Evolutionary conservation across 2,113 vertebrate genomes (phyloP).

Genomic region (Chrysochloris asiatica): DNA sequence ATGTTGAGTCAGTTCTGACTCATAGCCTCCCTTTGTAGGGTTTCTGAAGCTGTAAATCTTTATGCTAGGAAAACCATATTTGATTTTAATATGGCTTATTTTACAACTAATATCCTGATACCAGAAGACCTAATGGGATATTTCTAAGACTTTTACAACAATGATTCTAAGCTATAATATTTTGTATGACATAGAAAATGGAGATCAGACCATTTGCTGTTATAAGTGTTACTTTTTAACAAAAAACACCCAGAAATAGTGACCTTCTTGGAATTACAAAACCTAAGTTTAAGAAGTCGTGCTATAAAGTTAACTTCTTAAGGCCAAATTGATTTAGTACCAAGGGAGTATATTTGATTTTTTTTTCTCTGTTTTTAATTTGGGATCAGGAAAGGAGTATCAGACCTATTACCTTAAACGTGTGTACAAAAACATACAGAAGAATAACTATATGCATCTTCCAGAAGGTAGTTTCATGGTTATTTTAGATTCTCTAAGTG

Average conservation of each 20-base stretch:
- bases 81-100: background rate
- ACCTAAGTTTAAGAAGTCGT: background rate
- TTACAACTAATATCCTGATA: background rate
- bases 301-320: background rate
- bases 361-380: background rate
- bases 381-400: background rate
- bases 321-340: background rate
- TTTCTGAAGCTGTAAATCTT: too few relatives aligned
- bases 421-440: background rate
- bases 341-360: background rate
- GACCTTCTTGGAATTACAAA: background rate
- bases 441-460: background rate
- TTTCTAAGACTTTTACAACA: background rate
- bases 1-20: background rate
- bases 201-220: background rate
- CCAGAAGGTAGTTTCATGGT: background rate
- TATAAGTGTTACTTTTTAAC: background rate
- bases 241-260: background rate
- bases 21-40: too few relatives aligned
- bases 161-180: constrained; percentile 26
- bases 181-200: background rate
- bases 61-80: too few relatives aligned
- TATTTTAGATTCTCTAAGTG: background rate
- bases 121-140: background rate
- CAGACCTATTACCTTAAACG: background rate